A percentile compares a stretch with the other conserved stretches of the same genome.
Conservation (phyloP, 2,888 invertebrate genomes). For the Malachius bipustulatus region DNA sequence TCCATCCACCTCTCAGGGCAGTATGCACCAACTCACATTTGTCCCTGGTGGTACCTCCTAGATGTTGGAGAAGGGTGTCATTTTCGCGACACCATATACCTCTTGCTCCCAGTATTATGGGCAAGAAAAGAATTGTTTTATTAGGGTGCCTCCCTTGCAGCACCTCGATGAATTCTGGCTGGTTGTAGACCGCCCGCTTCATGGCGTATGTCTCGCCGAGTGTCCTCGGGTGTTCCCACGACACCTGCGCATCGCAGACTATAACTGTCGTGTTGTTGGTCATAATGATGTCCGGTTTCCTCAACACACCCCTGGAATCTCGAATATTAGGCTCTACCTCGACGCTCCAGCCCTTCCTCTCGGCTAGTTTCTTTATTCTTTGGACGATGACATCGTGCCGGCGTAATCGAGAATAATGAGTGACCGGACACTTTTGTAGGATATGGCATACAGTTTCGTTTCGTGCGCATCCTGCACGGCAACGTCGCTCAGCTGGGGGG, state of each 20-base stretch:
- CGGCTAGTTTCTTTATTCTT: slow-evolving; percentile 4
- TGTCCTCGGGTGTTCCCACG: slow-evolving; percentile 15
- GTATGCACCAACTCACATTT: not conserved
- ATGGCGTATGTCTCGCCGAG: slow-evolving; percentile 10
- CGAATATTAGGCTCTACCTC: slow-evolving; percentile 12
- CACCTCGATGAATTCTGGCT: slow-evolving; percentile 3
- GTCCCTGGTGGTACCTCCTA: not conserved
- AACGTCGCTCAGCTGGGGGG: slow-evolving; percentile 11
- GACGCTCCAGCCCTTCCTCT: slow-evolving; percentile 9
- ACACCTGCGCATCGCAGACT: slow-evolving; percentile 11
- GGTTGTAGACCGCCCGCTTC: slow-evolving; percentile 13
- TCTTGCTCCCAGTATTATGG: slow-evolving; percentile 13
- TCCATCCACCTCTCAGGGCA: slow-evolving; percentile 3
- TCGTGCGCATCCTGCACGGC: slow-evolving; percentile 11
- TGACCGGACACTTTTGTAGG: slow-evolving; percentile 14
- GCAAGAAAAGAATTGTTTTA: slow-evolving; percentile 4
- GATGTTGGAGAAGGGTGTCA: not conserved
- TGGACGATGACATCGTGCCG: slow-evolving; percentile 12
- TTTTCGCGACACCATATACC: slow-evolving; percentile 11
- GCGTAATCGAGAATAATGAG: slow-evolving; percentile 10
- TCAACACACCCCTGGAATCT: slow-evolving; percentile 9
- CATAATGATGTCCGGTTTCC: slow-evolving; percentile 13
- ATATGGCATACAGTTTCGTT: slow-evolving; percentile 13
- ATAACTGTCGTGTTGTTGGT: slow-evolving; percentile 4
- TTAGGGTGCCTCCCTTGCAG: slow-evolving; percentile 5